Base-by-base conservation (phyloP, 1,140 invertebrate genomes). In the Adelges cooleyi region DNA sequence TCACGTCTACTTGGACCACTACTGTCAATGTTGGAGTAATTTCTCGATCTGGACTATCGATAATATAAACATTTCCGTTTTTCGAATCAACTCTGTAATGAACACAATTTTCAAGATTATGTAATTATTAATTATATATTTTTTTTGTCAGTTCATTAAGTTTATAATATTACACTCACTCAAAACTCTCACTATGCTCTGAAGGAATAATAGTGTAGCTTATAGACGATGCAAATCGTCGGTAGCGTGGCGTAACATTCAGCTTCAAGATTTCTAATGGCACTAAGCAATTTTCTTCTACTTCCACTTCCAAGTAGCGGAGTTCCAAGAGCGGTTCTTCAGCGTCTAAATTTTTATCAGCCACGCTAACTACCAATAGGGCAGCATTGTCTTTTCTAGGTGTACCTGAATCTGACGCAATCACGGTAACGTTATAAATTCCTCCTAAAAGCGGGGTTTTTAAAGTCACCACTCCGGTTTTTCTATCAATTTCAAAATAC, bases 321-420 rank as follows among this genome's bases (percentile, higher is more conserved):
- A 87, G 84, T 62, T 82, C 80, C 67, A 89, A 87, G 2, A 85
- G 75, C 3, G 83, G 82, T 65, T 71, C 69, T 25, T 69, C 69
- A 15, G 66, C 56, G 66, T 1, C 71, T 71, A 86, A 83, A 0
- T 80, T 79, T 1, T 85, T 78, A 69, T 86, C 84, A 44, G 83
- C 78, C 0, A 89, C 77, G 4, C 77, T 82, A 0, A 90, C 78
- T 22, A 78, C 71, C 3, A 92, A 73, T 20, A 90, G 74, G 4
- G 89, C 88, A 0, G 85, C 85, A 0, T 88, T 86, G 54, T 85
- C 89, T 9, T 89, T 73, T 68, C 86, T 85, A 0, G 89, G 89
- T 27, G 83, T 86, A 1, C 90, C 90, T 18, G 90, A 76, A 77
- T 92, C 90, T 0, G 87, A 88, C 1, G 88, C 89, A 6, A 88